phyloP scores from a whole-genome alignment of 2,113 vertebrate species.

The Melospiza melodia region DNA sequence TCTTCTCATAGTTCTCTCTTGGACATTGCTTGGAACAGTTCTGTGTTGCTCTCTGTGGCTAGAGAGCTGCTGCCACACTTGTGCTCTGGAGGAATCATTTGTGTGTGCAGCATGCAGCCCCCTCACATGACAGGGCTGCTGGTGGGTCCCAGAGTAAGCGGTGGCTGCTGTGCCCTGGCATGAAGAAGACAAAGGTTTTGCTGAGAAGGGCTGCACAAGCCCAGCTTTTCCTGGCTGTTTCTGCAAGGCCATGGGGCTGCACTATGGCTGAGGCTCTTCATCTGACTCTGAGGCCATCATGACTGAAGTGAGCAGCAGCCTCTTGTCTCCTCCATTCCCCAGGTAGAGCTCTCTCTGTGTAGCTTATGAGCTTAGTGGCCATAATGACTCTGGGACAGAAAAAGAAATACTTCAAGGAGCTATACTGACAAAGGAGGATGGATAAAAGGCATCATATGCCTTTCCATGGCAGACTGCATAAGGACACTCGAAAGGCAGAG shows the following conservation, averaged over 20 bases:
- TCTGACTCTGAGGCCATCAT: fast-evolving
- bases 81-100: neutral
- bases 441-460: neutral
- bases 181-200: neutral
- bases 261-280: fast-evolving
- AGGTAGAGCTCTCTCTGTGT: neutral
- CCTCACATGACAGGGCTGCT: fast-evolving
- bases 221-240: neutral
- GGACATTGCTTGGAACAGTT: neutral
- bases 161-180: neutral
- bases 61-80: neutral
- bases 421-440: neutral
- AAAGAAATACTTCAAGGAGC: slow-evolving; percentile 21
- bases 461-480: neutral
- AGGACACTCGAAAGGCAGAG: neutral
- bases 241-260: fast-evolving
- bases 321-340: neutral
- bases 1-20: neutral
- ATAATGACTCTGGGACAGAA: slow-evolving; percentile 14
- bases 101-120: fast-evolving
- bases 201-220: neutral
- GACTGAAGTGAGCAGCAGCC: slow-evolving; percentile 14
- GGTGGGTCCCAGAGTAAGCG: no score
- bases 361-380: neutral
- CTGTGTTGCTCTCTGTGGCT: neutral